Conservation (phyloP, 2,797 vertebrate genomes). For the Enteromius viviparus region DNA sequence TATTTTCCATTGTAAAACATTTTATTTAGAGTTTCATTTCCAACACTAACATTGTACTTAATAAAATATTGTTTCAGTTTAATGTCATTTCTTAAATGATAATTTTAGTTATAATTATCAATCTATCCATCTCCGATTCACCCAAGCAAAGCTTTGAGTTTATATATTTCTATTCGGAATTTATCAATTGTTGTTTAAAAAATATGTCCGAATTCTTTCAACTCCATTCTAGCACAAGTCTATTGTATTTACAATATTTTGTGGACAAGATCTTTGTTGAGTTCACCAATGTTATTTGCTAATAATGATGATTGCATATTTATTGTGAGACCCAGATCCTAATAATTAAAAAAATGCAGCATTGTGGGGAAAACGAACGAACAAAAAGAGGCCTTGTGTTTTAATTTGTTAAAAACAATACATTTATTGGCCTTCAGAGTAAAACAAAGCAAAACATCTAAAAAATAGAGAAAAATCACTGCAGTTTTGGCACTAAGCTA, state of each 20-base stretch:
- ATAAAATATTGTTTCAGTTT: not conserved
- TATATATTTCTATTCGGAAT: not conserved
- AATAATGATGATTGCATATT: not conserved
- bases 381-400: not conserved
- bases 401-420: slow-evolving; percentile 60
- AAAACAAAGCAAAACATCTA: slow-evolving; percentile 61
- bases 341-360: not conserved
- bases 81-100: not conserved
- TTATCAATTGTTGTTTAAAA: not conserved
- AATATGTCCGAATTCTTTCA: not conserved
- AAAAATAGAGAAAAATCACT: slow-evolving; percentile 54
- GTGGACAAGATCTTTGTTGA: not conserved
- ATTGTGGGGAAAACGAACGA: not conserved
- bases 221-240: not conserved
- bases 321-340: not conserved
- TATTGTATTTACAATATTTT: not conserved
- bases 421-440: slow-evolving; percentile 59
- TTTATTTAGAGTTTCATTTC: not conserved
- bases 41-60: not conserved
- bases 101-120: not conserved
- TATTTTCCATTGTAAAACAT: too few species aligned
- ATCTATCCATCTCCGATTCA: not conserved
- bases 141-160: not conserved
- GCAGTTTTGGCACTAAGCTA: slow-evolving; percentile 66
- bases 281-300: not conserved